These are phyloP conservation scores for Leucoraja ocellata DNA, from an alignment of 2,797 vertebrate species.

Conservation along the genomic window DNA sequence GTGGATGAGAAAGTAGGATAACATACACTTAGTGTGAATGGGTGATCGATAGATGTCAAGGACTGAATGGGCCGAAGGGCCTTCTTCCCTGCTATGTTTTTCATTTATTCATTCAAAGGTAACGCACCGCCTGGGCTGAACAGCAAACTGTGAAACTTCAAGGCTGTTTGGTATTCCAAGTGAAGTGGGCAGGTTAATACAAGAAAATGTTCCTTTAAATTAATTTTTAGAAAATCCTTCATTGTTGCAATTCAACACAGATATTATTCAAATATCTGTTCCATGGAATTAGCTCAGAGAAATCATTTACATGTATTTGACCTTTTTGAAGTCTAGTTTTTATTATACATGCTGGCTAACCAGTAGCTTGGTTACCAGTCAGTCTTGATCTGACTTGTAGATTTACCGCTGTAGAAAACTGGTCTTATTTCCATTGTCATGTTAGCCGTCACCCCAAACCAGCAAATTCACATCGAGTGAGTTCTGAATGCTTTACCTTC, in stretches of 20 bases:
- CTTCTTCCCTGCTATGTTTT: too few relatives aligned
- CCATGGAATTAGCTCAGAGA: conserved; percentile 20
- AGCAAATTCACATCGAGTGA: neutral
- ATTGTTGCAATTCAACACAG: conserved; percentile 12
- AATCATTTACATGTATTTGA: conserved; percentile 18
- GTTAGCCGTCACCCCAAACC: neutral
- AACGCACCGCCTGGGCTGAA: neutral
- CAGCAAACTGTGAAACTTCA: neutral
- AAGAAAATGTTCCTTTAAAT: conserved; percentile 4
- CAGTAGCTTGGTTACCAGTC: neutral
- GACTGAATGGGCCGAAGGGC: too few relatives aligned
- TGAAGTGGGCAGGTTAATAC: neutral
- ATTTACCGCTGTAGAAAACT: neutral
- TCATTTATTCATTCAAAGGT: too few relatives aligned
- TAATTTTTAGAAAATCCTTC: neutral
- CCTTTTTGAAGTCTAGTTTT: conserved; percentile 4
- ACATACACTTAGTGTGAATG: too few relatives aligned
- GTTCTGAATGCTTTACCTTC: neutral
- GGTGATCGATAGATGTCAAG: too few relatives aligned
- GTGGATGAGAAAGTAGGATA: too few relatives aligned
- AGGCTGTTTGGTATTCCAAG: neutral
- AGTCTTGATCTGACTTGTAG: conserved; percentile 22
- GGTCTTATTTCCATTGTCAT: neutral
- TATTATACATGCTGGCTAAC: neutral
- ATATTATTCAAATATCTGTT: conserved; percentile 27